Evolutionary conservation across 2,113 vertebrate genomes (phyloP), one percentile per base, ranked within the genome.

Genomic region (Lichenostomus cassidix): DNA sequence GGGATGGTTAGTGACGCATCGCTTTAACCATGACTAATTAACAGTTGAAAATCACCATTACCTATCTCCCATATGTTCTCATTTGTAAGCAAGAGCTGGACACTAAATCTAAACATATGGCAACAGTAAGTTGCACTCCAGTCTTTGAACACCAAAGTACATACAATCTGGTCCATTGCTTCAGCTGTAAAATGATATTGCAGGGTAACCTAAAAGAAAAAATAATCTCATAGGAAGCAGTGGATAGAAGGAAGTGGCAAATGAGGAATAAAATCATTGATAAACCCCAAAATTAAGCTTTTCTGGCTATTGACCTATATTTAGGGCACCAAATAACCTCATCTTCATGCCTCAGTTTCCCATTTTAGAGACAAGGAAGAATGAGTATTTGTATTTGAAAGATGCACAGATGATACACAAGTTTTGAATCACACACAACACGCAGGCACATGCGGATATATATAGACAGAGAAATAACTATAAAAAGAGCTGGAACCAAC

Each of bases 41-140:
- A 79, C 81, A 89, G 87, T 0, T 85, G 87, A 95, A 75, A 96
- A 95, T 92, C 93, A 95, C 94, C 87, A 87, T 91, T 84, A 92
- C 87, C 87, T 73, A 85, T 89, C 84, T 87, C 65, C 83, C 94
- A 85, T 95, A 95, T 89, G 81, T 35, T 87, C 91, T 91, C 89
- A 58, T 91, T 89, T 87, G 84, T 85, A 92, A 94, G 80, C 53
- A 89, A 49, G 70, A 79, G 78, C 13, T 87, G 91, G 94, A 92
- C 93, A 74, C 33, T 80, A 62, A 87, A 90, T 80, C 50, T 83
- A 89, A 95, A 83, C 91, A 96, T 95, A 95, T 80, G 89, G 93
- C 63, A 91, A 90, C 87, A 91, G 56, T 70, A 92, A 95, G 67
- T 62, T 87, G 50, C 84, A 60, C 83, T 96, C 58, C 65, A 85